Evolutionary conservation across 2,797 vertebrate species (phyloP).

Genomic region (Decapterus maruadsi): DNA sequence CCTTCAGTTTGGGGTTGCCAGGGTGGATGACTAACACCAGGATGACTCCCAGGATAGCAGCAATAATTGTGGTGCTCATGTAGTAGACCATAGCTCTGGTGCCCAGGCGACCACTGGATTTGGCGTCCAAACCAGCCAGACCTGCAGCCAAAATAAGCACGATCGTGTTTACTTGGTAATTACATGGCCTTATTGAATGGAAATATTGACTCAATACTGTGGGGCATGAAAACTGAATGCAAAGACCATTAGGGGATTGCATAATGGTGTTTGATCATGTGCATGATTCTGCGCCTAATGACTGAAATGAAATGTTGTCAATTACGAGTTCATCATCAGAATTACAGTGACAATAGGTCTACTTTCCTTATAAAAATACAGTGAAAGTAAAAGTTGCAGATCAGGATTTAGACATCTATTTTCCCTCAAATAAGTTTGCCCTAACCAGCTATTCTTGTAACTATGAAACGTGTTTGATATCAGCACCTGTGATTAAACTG

Average conservation of each 20-base stretch:
- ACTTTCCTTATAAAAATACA: not conserved
- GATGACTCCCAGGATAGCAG: constrained; percentile 97
- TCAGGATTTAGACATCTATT: not conserved
- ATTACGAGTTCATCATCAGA: constrained; percentile 4
- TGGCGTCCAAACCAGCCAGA: constrained; percentile 95
- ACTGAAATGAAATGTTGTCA: not conserved
- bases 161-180: constrained; percentile 40
- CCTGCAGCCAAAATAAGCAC: constrained; percentile 83
- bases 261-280: constrained; percentile 19
- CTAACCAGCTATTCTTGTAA: not conserved
- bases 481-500: constrained; percentile 97
- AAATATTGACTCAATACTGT: constrained; percentile 42
- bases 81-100: constrained; percentile 99
- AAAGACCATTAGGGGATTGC: constrained; percentile 22
- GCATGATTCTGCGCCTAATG: not conserved
- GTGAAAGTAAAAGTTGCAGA: not conserved
- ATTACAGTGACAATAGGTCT: not conserved
- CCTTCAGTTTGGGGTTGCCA: constrained; percentile 96
- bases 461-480: not conserved
- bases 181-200: constrained; percentile 12
- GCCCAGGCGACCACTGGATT: constrained; percentile 96
- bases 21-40: constrained; percentile 97
- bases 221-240: not conserved
- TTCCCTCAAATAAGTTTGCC: not conserved
- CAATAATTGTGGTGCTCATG: constrained; percentile 96